Evolutionary conservation across 1,140 invertebrate species (phyloP), one percentile per base, ranked within the genome.

Genomic region (Zaprionus taronus): DNA sequence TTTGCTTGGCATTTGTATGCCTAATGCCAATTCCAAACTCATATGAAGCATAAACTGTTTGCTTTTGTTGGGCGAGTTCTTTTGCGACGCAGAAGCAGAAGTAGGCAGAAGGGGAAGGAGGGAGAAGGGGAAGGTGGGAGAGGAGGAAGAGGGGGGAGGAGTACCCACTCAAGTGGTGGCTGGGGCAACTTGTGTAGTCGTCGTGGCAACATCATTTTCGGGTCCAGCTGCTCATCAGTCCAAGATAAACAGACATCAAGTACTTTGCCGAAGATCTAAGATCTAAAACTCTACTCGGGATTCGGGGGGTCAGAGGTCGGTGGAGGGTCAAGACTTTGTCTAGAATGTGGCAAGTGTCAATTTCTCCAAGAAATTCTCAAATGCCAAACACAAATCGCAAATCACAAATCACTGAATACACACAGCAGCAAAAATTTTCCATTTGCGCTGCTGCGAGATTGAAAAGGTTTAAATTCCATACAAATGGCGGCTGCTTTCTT

Each of bases 1-100:
- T 70, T 74, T 74, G 53, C 60, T 47, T 61, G 64, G 56, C 64
- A 74, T 74, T 74, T 74, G 72, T 69, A 62, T 74, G 57, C 72
- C 70, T 75, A 64, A 75, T 71, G 60, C 72, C 58, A 75, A 71
- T 64, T 71, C 17, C n/a, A 64, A 71, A 44, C 67, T 58, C 67
- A 75, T 51, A 71, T 75, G 67, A 75, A 71, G n/a, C 72, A 75
- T 71, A 71, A 75, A 75, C 67, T 71, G 72, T 75, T 75, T 71
- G 67, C 72, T 58, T 71, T 51, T 71, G 66, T 63, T 70, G 24
- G 67, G 61, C 51, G 62, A 56, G 60, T 31, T 28, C 20, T 41
- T 36, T 69, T 68, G 72, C 63, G 24, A 51, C 44, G 15, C 14
- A 28, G 34, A 28, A 51, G 31, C 55, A 67, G 31, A 58, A 36